Evolutionary conservation across 2,797 vertebrate genomes (phyloP), one percentile per base, ranked within the genome.

Genomic region (Acanthiza pusilla): DNA sequence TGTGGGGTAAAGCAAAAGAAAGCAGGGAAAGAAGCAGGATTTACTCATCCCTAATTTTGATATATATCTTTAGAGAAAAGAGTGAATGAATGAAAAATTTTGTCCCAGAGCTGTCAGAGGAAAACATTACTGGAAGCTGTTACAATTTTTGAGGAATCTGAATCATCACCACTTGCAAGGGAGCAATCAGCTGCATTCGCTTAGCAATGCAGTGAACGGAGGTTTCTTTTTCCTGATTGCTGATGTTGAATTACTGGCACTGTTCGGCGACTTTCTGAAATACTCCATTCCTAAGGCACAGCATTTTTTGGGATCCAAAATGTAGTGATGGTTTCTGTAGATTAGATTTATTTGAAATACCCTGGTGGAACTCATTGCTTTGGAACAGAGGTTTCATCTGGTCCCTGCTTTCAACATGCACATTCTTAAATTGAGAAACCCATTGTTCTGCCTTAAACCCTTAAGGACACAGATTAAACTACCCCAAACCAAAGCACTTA

Each of bases 101-200:
- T 88, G 11, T 81, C 80, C 40, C 48, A 73, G 83, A 73, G 60
- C 40, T 86, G 43, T 73, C 79, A 84, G 57, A 94, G n/a, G 57
- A 65, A 88, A 83, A 78, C 27, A 36, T 81, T 78, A 32, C 55
- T 91, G 88, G 89, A 86, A 93, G 55, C 36, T 86, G 29, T 63
- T 78, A 53, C 12, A 66, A 8, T 92, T 90, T 95, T 85, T 88
- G 70, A 94, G 80, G 90, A 78, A 81, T 93, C 60, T 57, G 83
- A 88, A 45, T 87, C 11, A 1, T 60, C 75, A 29, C 40, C 1
- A 2, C 51, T 91, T 91, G 57, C 60, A 85, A 62, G 58, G 50
- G 26, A 86, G 60, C 32, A 53, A 83, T 91, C 67, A 88, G 48
- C 82, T 79, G 51, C 4, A 1, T 61, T 91, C 1, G 2, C 53